These are phyloP conservation scores for Dicrostonyx torquatus DNA, from an alignment of 2,797 vertebrate genomes.

Conservation along the genomic window DNA sequence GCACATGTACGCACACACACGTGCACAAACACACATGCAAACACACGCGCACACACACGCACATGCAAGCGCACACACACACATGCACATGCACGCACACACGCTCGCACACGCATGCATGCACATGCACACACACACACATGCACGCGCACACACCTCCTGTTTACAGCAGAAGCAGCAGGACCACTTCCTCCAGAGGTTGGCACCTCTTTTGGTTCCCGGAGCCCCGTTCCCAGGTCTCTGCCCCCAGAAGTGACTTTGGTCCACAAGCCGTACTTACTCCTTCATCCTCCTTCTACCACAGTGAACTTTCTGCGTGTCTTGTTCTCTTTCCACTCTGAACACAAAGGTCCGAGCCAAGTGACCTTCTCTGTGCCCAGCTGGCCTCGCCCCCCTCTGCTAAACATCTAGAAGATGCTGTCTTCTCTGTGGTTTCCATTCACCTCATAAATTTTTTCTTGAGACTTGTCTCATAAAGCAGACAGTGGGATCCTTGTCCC, in stretches of 20 bases:
- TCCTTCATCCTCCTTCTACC: no score
- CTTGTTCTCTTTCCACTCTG: background rate
- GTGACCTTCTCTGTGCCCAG: background rate
- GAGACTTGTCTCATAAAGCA: background rate
- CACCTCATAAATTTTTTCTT: background rate
- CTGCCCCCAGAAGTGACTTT: background rate
- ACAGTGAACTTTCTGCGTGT: no score
- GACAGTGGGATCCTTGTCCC: background rate
- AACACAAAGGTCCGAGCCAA: background rate
- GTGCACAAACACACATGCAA: no score
- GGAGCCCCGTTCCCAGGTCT: background rate
- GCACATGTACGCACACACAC: no score
- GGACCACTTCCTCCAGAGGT: background rate
- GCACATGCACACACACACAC: no score
- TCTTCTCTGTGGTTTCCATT: background rate
- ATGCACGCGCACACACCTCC: background rate
- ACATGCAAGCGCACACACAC: no score
- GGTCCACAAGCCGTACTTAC: background rate
- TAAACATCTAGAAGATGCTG: background rate
- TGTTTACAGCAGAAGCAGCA: background rate
- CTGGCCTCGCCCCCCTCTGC: background rate
- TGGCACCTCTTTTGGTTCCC: accelerated
- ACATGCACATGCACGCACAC: no score
- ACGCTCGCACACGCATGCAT: no score
- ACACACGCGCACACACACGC: no score